A percentile compares a stretch with the other conserved stretches of the same genome.
Evolutionary conservation across 1,140 invertebrate species (phyloP).

Genomic region (Matsumurasca onukii): DNA sequence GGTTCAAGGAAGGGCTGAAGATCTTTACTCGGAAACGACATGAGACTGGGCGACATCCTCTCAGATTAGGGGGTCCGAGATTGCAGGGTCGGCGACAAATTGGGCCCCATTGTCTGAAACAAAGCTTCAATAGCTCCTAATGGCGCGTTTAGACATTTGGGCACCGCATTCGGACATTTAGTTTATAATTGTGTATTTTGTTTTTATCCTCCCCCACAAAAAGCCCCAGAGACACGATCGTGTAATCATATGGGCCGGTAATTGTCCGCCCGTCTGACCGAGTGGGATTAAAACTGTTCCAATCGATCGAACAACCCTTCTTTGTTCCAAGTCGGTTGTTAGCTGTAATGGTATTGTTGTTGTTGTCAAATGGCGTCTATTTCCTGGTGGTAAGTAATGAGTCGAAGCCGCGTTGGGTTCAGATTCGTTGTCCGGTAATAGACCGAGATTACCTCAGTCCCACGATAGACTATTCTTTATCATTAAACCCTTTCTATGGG

Average conservation of each 20-base stretch:
- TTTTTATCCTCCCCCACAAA: slow-evolving; percentile 27
- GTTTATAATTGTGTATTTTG: slow-evolving; percentile 26
- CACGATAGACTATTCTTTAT: no score
- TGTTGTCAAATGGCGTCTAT: no score
- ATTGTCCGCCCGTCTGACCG: not conserved
- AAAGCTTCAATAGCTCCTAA: not conserved
- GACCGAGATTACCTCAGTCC: no score
- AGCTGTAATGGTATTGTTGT: no score
- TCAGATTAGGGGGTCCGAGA: not conserved
- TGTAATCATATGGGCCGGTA: slow-evolving; percentile 7
- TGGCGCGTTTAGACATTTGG: slow-evolving; percentile 20
- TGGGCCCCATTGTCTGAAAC: slow-evolving; percentile 8
- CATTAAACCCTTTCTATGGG: no score
- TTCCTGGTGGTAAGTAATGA: no score
- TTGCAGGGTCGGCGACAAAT: slow-evolving; percentile 21
- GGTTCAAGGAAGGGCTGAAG: slow-evolving; percentile 3
- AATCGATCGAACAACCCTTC: slow-evolving; percentile 18
- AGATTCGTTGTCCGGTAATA: no score
- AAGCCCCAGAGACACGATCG: not conserved
- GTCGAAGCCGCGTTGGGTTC: no score
- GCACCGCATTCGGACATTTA: slow-evolving; percentile 18
- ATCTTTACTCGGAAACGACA: slow-evolving; percentile 22
- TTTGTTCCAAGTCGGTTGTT: not conserved
- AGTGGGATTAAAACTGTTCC: slow-evolving; percentile 22
- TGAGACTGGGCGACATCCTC: not conserved